phyloP scores from a whole-genome alignment of 2,888 invertebrate genomes.

The Lacanobia oleracea region DNA sequence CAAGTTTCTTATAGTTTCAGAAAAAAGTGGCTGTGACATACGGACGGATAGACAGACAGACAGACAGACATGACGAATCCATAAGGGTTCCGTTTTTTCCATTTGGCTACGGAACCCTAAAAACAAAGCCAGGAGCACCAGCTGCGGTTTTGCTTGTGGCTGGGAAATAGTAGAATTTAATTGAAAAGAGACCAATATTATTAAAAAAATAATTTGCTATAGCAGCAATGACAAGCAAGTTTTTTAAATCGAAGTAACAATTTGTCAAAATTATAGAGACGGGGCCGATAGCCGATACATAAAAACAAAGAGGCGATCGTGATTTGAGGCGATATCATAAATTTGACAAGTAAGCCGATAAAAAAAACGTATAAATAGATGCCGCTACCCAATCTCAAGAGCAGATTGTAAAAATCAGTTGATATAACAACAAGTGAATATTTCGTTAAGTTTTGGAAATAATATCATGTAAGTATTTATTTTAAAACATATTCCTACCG shows the following conservation, averaged over 20 bases:
- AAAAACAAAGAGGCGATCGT: constrained; percentile 54
- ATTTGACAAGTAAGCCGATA: constrained; percentile 67
- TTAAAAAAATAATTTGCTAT: neutral
- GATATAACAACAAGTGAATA: constrained; percentile 35
- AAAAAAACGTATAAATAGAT: constrained; percentile 69
- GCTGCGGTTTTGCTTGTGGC: neutral
- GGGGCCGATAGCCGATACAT: constrained; percentile 42
- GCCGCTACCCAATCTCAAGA: constrained; percentile 34
- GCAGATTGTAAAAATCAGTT: constrained; percentile 54
- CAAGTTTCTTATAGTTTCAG: too few species aligned
- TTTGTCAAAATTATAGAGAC: constrained; percentile 14
- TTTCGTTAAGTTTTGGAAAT: constrained; percentile 39
- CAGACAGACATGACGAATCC: too few species aligned
- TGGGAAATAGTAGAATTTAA: neutral
- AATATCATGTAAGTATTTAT: constrained; percentile 57
- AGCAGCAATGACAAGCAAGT: neutral
- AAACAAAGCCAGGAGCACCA: neutral
- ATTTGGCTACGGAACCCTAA: too few species aligned
- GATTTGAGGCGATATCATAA: constrained; percentile 57
- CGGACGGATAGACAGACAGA: too few species aligned
- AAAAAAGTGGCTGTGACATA: too few species aligned
- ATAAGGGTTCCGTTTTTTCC: too few species aligned
- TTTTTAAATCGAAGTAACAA: neutral
- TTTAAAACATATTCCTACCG: neutral
- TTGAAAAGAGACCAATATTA: neutral